Percentiles rank a stretch among this genome's conserved stretches.
These are phyloP conservation scores for Botia almorhae DNA, from an alignment of 2,797 vertebrate species.

Conservation along the genomic window DNA sequence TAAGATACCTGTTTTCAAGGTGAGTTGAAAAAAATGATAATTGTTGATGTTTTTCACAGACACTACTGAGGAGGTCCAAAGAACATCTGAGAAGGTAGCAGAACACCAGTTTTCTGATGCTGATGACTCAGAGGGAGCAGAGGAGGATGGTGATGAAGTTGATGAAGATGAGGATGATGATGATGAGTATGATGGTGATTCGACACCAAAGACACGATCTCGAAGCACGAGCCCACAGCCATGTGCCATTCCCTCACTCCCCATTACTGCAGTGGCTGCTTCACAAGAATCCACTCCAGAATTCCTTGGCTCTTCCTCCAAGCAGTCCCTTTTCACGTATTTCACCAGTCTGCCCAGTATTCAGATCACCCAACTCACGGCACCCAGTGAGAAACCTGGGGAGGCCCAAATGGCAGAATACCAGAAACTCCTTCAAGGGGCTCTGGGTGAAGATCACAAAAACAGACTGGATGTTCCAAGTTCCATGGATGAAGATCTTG, in stretches of 20 bases:
- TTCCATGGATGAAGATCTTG: slow-evolving; percentile 88
- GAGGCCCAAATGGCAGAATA: slow-evolving; percentile 83
- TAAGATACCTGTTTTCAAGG: too few relatives aligned
- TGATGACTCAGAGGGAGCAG: slow-evolving; percentile 88
- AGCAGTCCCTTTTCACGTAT: slow-evolving; percentile 89
- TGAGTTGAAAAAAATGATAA: too few relatives aligned
- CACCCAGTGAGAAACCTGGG: slow-evolving; percentile 76
- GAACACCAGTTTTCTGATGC: slow-evolving; percentile 97
- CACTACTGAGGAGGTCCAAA: slow-evolving; percentile 82
- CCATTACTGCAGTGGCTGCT: slow-evolving; percentile 80
- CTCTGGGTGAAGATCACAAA: slow-evolving; percentile 81
- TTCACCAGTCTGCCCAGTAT: slow-evolving; percentile 94
- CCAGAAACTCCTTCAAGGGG: slow-evolving; percentile 83
- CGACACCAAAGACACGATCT: slow-evolving; percentile 92
- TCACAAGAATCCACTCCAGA: slow-evolving; percentile 80
- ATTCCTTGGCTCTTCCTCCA: slow-evolving; percentile 75
- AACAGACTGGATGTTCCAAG: slow-evolving; percentile 84
- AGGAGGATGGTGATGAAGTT: slow-evolving; percentile 92
- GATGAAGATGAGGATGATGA: slow-evolving; percentile 96
- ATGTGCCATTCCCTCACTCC: slow-evolving; percentile 82
- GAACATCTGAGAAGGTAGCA: slow-evolving; percentile 83
- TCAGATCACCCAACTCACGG: slow-evolving; percentile 90
- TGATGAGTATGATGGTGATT: slow-evolving; percentile 93
- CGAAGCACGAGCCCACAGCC: slow-evolving; percentile 95
- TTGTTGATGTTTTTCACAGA: slow-evolving; percentile 67